Percentiles rank a stretch among this genome's conserved stretches.
Conservation (phyloP, 2,113 vertebrate species). For the Procapra przewalskii region DNA sequence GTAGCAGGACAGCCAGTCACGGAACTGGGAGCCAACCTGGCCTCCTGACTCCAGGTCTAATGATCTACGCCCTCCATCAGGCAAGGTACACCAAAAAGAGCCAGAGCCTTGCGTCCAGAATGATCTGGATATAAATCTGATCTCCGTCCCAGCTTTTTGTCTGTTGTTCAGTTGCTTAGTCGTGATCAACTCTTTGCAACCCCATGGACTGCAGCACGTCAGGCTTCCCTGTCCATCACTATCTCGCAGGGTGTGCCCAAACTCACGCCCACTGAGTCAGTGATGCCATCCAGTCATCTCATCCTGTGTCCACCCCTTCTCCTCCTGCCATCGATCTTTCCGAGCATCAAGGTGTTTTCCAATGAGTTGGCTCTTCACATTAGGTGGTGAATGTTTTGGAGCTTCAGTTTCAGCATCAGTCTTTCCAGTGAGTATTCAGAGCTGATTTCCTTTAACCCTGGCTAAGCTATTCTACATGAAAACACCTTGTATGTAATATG, state of each 20-base stretch:
- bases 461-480: not conserved
- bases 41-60: not conserved
- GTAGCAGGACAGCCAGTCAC: not conserved
- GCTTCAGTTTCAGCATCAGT: not conserved
- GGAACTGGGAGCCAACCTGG: not conserved
- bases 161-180: not conserved
- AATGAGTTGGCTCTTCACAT: not conserved
- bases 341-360: not conserved
- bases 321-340: not conserved
- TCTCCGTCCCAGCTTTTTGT: not conserved
- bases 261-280: not conserved
- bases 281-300: not conserved
- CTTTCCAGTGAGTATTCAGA: not conserved
- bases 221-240: not conserved
- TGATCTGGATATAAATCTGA: not conserved
- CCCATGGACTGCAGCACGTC: not conserved
- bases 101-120: not conserved
- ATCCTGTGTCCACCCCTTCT: not conserved
- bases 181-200: not conserved
- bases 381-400: not conserved
- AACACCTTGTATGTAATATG: too few relatives aligned
- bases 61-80: accelerated
- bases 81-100: not conserved
- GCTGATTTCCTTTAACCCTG: not conserved
- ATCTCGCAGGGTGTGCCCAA: not conserved